Evolutionary conservation across 2,113 vertebrate species (phyloP).

Genomic region (Ivindomyrus marchei): DNA sequence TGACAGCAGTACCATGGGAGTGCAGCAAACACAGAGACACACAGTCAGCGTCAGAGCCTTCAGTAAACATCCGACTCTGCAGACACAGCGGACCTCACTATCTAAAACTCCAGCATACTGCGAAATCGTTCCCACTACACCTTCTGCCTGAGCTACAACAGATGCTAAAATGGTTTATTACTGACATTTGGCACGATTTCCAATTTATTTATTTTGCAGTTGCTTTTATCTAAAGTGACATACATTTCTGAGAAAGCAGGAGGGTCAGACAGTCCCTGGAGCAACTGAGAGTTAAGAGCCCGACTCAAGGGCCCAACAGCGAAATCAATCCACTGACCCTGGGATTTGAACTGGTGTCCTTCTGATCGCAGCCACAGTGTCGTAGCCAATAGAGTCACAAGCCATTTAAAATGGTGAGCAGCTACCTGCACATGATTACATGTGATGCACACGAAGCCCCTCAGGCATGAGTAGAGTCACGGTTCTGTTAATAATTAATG

Average conservation of each 20-base stretch:
- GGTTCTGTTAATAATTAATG: background rate
- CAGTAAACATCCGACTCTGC: background rate
- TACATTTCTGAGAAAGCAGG: background rate
- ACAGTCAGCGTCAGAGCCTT: background rate
- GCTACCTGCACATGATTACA: constrained; percentile 4
- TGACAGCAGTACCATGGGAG: background rate
- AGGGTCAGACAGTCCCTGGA: background rate
- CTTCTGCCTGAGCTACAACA: background rate
- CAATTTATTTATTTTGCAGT: background rate
- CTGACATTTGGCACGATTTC: background rate
- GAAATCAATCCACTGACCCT: background rate
- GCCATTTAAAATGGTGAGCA: background rate
- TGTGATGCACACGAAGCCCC: background rate
- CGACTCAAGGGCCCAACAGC: background rate
- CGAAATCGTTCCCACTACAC: background rate
- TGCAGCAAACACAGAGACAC: background rate
- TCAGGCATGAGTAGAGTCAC: too few species aligned
- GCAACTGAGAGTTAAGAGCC: background rate
- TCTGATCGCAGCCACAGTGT: background rate
- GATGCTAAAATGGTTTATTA: background rate
- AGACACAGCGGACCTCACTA: background rate
- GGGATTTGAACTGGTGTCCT: background rate
- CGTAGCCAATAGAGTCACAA: background rate
- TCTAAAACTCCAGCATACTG: background rate
- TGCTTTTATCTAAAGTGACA: background rate